Percentiles rank a stretch among this genome's conserved stretches.
These are phyloP conservation scores for Actinostola sp. DNA, from an alignment of 92 coral and sea anemone species.

Conservation along the genomic window DNA sequence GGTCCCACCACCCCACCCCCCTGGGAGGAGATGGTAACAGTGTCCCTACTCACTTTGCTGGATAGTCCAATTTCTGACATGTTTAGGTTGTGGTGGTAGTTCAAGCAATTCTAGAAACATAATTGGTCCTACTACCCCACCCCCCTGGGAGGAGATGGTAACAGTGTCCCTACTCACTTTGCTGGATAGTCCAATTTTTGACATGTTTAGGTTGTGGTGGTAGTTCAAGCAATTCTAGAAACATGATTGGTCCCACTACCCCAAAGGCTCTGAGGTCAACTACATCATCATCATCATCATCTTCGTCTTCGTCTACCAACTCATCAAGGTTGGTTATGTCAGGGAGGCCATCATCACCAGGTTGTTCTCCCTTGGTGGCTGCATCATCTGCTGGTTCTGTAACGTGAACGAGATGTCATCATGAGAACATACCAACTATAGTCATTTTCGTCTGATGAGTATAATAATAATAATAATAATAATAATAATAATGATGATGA, in stretches of 20 bases:
- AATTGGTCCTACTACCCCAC: too few species aligned
- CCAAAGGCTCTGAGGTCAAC: slow-evolving; percentile 91
- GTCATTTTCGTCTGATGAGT: too few species aligned
- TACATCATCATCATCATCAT: slow-evolving; percentile 96
- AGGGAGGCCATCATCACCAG: slow-evolving; percentile 52
- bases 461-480: too few species aligned
- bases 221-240: slow-evolving; percentile 76
- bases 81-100: too few species aligned
- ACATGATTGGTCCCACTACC: slow-evolving; percentile 79
- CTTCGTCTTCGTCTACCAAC: slow-evolving; percentile 70
- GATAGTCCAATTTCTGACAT: too few species aligned
- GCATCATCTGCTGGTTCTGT: slow-evolving; percentile 33
- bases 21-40: too few species aligned
- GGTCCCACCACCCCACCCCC: too few species aligned
- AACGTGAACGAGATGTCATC: too few species aligned
- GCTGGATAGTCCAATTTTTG: slow-evolving; percentile 91
- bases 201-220: slow-evolving; percentile 94
- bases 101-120: too few species aligned
- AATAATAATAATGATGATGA: too few species aligned
- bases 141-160: background rate
- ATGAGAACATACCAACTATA: too few species aligned
- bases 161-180: slow-evolving; percentile 50
- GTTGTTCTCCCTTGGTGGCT: slow-evolving; percentile 44
- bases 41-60: too few species aligned
- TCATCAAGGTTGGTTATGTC: slow-evolving; percentile 44